phyloP scores from a whole-genome alignment of 2,113 vertebrate species.

The Otocyon megalotis region DNA sequence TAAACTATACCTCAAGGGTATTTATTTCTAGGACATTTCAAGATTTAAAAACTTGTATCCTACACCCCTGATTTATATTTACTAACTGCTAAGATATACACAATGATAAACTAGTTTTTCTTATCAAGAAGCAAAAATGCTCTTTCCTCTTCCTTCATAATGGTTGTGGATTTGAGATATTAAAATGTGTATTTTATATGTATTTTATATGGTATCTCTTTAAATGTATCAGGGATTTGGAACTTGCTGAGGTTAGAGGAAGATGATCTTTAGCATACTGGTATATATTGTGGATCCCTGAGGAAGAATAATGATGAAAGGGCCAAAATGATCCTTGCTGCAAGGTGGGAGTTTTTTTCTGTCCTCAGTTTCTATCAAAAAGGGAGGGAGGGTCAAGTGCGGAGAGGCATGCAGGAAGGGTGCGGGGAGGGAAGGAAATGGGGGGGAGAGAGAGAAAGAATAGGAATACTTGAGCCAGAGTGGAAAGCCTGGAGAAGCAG shows the following conservation, averaged over 20 bases:
- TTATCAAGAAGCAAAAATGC: slow-evolving; percentile 27
- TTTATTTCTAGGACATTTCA: slow-evolving; percentile 57
- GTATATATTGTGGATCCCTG: not conserved
- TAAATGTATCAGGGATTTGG: not conserved
- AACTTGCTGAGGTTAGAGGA: not conserved
- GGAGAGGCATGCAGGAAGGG: no score
- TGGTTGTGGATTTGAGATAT: not conserved
- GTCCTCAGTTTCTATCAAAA: not conserved
- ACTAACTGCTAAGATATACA: slow-evolving; percentile 24
- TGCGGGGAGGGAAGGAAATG: no score
- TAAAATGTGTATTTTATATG: not conserved
- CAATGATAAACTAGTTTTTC: slow-evolving; percentile 6
- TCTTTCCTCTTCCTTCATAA: not conserved
- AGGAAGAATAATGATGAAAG: not conserved
- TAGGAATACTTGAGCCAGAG: not conserved
- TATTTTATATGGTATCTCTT: not conserved
- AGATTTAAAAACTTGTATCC: not conserved
- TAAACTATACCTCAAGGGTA: slow-evolving; percentile 49
- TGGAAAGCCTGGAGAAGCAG: not conserved
- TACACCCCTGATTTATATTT: not conserved
- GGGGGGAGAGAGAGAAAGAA: not conserved
- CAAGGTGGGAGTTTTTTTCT: not conserved
- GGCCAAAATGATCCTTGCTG: not conserved
- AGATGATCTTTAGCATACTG: not conserved
- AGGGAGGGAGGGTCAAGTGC: not conserved